phyloP scores from a whole-genome alignment of 2,113 vertebrate species.

The Zosterops hypoxanthus region DNA sequence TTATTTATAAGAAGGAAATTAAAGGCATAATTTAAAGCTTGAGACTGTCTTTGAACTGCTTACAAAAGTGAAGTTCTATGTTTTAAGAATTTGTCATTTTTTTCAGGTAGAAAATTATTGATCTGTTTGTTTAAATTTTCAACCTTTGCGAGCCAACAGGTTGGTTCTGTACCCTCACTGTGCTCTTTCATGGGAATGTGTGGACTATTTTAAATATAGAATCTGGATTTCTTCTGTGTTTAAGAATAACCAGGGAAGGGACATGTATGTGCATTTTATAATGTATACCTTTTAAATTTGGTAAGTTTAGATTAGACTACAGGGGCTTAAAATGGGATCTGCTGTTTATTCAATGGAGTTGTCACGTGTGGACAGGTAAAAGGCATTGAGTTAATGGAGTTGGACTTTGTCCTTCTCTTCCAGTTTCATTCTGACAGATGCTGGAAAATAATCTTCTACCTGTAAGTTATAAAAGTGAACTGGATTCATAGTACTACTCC shows the following conservation, averaged over 20 bases:
- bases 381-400: background rate
- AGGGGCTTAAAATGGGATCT: background rate
- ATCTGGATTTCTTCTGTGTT: background rate
- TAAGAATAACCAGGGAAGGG: background rate
- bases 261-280: rapidly evolving
- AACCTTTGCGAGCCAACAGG: background rate
- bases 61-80: background rate
- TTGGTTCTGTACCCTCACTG: background rate
- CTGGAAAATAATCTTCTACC: background rate
- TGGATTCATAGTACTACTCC: background rate
- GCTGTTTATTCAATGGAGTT: background rate
- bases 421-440: background rate
- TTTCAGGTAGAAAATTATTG: background rate
- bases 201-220: background rate
- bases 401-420: background rate
- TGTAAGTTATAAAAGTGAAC: background rate
- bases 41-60: background rate
- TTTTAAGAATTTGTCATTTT: background rate
- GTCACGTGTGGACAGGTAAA: background rate
- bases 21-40: background rate
- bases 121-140: background rate
- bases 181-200: background rate
- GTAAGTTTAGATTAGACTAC: background rate
- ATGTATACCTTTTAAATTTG: background rate
- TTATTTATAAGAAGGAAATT: background rate